Evolutionary conservation across 1,140 invertebrate species (phyloP), one percentile per base, ranked within the genome.

Genomic region (Drosophila watanabei): DNA sequence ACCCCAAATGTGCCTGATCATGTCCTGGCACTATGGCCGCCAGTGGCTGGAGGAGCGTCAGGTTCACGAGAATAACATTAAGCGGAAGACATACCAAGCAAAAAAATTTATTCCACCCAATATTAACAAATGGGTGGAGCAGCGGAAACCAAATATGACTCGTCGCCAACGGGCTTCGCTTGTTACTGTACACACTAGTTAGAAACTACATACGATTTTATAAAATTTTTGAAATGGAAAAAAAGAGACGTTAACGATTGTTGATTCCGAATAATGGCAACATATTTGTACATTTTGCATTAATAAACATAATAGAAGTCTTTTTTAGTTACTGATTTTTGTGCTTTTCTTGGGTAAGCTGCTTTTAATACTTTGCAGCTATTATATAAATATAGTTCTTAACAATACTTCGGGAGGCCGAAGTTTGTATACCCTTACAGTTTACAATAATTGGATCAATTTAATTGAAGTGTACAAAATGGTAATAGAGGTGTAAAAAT

Each of bases 11-110:
- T 14, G 20, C 6, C 30, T 73, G 20, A 41, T 73, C 20, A 7
- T 73, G 9, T 72, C 68, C n/a, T 73, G 70, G 70, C 70, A 73
- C 54, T 73, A 73, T 7, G 70, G 70, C 6, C 68, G 68, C 5
- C 68, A 73, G 35, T 73, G 70, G 70, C 30, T 73, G 20, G 54
- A 72, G 14, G 70, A 73, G 63, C 46, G 63, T 4, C n/a, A 28
- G 4, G 10, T 5, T 8, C 30, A 60, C n/a, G 10, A 35, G 45
- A 60, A 30, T 14, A 5, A 11, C n/a, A 60, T 46, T 0, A 45
- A 4, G 8, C 9, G 20, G 9, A 49, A 7, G 8, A 11, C 11
- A 5, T 49, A 4, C 5, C 13, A 8, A 37, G 2, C 5, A 0
- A 9, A 1, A 2, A 69, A 43, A 1, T 72, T 73, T 0, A 60